These are phyloP conservation scores for Cygnus buccinator DNA, from an alignment of 2,113 vertebrate species.

Conservation along the genomic window DNA sequence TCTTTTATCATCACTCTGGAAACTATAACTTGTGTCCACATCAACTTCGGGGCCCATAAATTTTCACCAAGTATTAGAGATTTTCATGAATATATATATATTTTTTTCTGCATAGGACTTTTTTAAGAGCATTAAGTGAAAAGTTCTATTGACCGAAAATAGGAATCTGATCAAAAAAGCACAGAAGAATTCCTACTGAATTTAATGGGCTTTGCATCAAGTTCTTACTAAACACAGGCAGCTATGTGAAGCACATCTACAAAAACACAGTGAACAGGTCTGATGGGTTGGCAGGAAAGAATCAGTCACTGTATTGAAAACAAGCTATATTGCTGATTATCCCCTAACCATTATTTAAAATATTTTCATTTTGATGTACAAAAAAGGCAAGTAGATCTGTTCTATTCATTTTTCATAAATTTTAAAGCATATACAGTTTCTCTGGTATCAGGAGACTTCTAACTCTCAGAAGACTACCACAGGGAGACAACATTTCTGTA, in stretches of 20 bases:
- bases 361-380: not conserved
- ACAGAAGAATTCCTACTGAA: not conserved
- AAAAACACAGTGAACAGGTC: not conserved
- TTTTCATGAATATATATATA: not conserved
- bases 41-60: not conserved
- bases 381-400: not conserved
- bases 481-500: not conserved
- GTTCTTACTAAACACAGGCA: not conserved
- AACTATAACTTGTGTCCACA: not conserved
- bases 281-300: not conserved
- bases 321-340: not conserved
- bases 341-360: not conserved
- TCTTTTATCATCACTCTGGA: not conserved
- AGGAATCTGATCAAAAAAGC: not conserved
- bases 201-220: not conserved
- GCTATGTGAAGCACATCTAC: not conserved
- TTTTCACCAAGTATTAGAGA: not conserved
- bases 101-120: not conserved
- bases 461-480: not conserved
- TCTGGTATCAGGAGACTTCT: not conserved
- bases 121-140: not conserved
- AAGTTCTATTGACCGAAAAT: accelerated
- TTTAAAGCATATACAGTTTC: not conserved
- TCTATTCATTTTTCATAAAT: not conserved
- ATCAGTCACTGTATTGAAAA: not conserved